Evolutionary conservation across 2,113 vertebrate genomes (phyloP).

Genomic region (Sapayoa aenigma): DNA sequence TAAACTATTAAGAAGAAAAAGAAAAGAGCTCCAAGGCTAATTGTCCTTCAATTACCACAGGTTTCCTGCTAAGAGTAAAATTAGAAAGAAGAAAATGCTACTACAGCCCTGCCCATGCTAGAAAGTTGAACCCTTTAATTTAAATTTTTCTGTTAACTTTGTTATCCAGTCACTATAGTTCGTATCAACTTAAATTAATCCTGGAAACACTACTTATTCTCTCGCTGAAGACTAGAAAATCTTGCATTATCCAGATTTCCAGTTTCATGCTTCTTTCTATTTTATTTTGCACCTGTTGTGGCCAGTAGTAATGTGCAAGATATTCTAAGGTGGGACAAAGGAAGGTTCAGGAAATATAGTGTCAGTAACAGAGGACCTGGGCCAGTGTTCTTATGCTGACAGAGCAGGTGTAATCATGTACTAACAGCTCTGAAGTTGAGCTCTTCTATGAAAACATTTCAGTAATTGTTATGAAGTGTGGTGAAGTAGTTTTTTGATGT

Average conservation of each 20-base stretch:
- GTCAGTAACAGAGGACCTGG: background rate
- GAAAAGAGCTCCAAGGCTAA: background rate
- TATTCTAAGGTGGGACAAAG: background rate
- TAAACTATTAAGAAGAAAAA: background rate
- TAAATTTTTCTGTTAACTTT: background rate
- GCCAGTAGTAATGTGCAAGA: background rate
- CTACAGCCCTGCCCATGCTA: background rate
- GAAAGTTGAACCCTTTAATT: background rate
- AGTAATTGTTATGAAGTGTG: background rate
- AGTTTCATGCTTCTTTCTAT: background rate
- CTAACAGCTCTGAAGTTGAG: background rate
- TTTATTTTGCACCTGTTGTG: background rate
- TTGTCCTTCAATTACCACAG: background rate
- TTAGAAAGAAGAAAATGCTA: conserved; percentile 3
- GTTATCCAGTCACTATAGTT: background rate
- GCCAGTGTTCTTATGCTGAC: background rate
- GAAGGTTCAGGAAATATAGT: background rate
- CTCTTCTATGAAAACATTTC: background rate
- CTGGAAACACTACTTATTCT: background rate
- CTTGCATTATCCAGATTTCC: background rate
- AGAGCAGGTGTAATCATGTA: background rate
- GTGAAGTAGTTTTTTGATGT: background rate
- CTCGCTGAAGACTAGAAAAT: background rate
- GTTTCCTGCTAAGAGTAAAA: conserved; percentile 2
- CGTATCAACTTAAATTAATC: background rate